These are phyloP conservation scores for Coregonus sp. DNA, from an alignment of 2,797 vertebrate species.

Conservation along the genomic window DNA sequence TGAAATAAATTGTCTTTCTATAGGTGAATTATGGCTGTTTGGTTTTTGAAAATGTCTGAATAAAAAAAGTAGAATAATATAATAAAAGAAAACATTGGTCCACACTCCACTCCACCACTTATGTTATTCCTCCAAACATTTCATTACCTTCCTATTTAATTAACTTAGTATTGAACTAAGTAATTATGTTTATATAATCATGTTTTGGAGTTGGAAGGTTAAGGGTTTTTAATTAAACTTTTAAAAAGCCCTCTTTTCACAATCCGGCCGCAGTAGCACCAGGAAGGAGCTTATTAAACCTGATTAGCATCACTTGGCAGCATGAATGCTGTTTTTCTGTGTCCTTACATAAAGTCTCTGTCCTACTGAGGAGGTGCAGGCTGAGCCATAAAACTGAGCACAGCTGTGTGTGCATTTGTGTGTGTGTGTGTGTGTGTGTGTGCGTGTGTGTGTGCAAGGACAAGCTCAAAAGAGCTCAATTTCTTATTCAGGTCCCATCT, in stretches of 20 bases:
- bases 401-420: background rate
- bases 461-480: background rate
- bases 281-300: conserved; percentile 71
- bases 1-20: too few species aligned
- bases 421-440: too few species aligned
- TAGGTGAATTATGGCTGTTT: too few species aligned
- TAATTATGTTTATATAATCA: conserved; percentile 22
- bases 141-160: background rate
- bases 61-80: too few species aligned
- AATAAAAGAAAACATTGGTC: background rate
- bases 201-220: conserved; percentile 4
- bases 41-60: too few species aligned
- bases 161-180: conserved; percentile 16
- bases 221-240: background rate
- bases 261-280: conserved; percentile 17
- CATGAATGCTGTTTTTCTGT: background rate
- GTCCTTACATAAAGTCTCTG: background rate
- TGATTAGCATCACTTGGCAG: conserved; percentile 50
- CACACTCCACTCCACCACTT: background rate
- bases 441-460: background rate
- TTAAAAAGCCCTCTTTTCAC: background rate
- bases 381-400: background rate
- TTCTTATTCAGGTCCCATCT: background rate
- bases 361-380: background rate
- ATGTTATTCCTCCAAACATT: background rate